Base-by-base conservation (phyloP, 2,888 invertebrate species). In the Noctua janthina region DNA sequence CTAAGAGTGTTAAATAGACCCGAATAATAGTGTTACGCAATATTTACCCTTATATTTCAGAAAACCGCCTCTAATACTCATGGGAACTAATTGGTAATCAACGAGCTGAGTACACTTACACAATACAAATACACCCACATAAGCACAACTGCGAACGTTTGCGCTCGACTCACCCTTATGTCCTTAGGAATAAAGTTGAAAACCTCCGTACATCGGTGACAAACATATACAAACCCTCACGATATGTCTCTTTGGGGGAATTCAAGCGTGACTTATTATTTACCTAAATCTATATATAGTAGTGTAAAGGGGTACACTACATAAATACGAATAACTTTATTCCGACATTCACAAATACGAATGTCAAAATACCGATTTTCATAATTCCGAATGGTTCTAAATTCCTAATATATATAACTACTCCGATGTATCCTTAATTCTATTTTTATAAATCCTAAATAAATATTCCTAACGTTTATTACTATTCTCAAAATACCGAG, bases 71-170 rank as follows among this genome's bases (percentile, higher is more conserved):
- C 8, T 35, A 35, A 66, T 83, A 46, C 39, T 35, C 46, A 5
- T 17, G 46, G 78, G 51, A 56, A 59, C 73, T 51, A 82, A 78
- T 78, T 66, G 51, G 77, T 77, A 74, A 74, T 83, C 66, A 82
- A 29, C 59, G 83, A 74, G 15, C 83, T 70, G 83, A 51, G 35
- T 66, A 59, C n/a, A 67, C 82, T 66, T 13, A 77, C 23, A 43
- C 62, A 64, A 64, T 64, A 67, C 20, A 43, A 11, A 59, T 35
- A 20, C 10, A 72, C n/a, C 59, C 59, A 29, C n/a, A 67, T 68
- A 46, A 15, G n/a, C 15, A n/a, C n/a, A 46, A 46, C n/a, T 0
- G 13, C 15, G 4, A 68, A 29, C 17, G n/a, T 46, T 29, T n/a
- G 0, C 1, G n/a, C 15, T 68, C 8, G 15, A 15, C 39, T 4